Base-by-base conservation (phyloP, 1,140 invertebrate genomes). In the Xylocopa sonorina region DNA sequence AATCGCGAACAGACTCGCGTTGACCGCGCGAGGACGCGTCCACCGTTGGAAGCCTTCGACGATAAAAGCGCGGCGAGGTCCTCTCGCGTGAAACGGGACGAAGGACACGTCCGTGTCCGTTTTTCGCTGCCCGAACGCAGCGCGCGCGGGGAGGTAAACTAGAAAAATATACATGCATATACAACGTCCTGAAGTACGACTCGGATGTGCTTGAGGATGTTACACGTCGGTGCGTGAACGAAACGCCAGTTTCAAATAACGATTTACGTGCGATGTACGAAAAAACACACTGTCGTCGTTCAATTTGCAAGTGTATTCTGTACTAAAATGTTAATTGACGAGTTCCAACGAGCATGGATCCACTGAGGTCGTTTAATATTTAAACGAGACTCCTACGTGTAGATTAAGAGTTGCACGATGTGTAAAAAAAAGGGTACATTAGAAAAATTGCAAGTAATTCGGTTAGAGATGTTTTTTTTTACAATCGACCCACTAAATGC, bases 151-250 rank as follows among this genome's bases (percentile, higher is more conserved):
- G 32, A 79, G 76, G 34, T 32, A 81, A 88, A 81, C 66, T 86
- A 81, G 64, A 83, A 78, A 84, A 87, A 88, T 88, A 80, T 83
- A 87, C 78, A 78, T 67, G 57, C 72, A 71, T 87, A 74, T 87
- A 84, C 69, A 83, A 71, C 43, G 50, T 81, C 50, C 21, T 78
- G 80, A 77, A 71, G 53, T 78, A 83, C 75, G 62, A 77, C 63
- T 57, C 68, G 83, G 82, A n/a, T 84, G 81, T 78, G 75, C 66
- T 84, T 58, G 53, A 83, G 78, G 32, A 73, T 80, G 72, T 50
- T 38, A 55, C 48, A 21, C 41, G 34, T 34, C 62, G 51, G 9
- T 55, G 62, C 32, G 60, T 57, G 43, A n/a, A n/a, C n/a, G n/a
- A 69, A 73, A 79, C 57, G 27, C n/a, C 18, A n/a, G 27, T 43